A percentile compares a stretch with the other conserved stretches of the same genome.
Conservation (phyloP, 2,888 invertebrate species). For the Pherbina coryleti region DNA sequence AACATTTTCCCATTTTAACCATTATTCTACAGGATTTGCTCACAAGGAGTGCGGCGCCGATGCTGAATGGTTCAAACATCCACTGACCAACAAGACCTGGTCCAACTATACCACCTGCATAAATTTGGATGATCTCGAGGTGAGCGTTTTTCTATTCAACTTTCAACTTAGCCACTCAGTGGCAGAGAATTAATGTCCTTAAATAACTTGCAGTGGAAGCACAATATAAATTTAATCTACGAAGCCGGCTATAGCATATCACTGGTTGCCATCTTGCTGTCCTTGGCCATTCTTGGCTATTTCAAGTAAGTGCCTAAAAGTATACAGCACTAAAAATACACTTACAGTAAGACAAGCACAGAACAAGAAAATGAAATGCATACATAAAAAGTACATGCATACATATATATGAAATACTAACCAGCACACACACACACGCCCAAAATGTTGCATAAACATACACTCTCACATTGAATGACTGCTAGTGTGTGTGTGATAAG, state of each 20-base stretch:
- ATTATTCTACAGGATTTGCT: conserved; percentile 75
- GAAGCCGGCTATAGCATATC: conserved; percentile 90
- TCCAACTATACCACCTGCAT: conserved; percentile 93
- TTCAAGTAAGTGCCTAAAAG: conserved; percentile 81
- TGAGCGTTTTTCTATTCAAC: conserved; percentile 67
- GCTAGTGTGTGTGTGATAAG: neutral
- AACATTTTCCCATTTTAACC: neutral
- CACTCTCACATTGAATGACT: neutral
- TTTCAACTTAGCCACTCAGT: neutral
- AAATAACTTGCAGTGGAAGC: conserved; percentile 74
- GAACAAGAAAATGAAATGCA: neutral
- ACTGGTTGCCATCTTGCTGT: conserved; percentile 84
- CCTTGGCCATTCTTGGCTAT: conserved; percentile 84
- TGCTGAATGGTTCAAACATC: conserved; percentile 88
- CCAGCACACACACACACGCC: neutral
- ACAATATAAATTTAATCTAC: conserved; percentile 82
- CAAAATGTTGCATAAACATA: too few relatives aligned
- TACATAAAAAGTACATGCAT: neutral
- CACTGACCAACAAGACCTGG: conserved; percentile 82
- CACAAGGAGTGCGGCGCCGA: conserved; percentile 84
- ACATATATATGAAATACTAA: neutral
- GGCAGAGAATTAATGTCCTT: neutral
- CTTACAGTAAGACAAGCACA: conserved; percentile 17
- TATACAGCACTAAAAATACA: neutral
- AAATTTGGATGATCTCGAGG: conserved; percentile 77